These are phyloP conservation scores for Diachrysia chrysitis DNA, from an alignment of 2,888 invertebrate species.

Conservation along the genomic window DNA sequence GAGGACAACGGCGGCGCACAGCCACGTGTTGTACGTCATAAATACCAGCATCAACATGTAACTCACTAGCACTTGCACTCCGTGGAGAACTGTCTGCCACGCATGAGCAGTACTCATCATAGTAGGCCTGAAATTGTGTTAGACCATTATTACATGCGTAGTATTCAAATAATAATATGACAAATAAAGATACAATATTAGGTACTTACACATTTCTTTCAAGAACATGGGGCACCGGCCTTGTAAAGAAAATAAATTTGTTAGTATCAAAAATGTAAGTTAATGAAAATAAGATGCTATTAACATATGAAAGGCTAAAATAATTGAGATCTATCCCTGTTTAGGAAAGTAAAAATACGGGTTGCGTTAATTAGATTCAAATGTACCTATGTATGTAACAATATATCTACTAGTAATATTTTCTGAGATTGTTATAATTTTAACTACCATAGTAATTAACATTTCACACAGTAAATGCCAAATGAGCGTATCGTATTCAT, in stretches of 20 bases:
- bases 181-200: neutral
- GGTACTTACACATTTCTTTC: conserved; percentile 85
- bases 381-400: neutral
- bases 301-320: neutral
- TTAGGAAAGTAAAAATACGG: neutral
- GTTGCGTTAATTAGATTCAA: neutral
- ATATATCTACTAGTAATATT: neutral
- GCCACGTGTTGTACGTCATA: conserved; percentile 99
- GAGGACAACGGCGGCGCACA: conserved; percentile 95
- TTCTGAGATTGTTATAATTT: neutral
- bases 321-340: neutral
- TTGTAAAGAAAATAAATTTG: conserved; percentile 68
- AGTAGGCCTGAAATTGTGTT: conserved; percentile 91
- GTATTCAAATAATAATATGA: neutral
- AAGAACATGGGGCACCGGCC: conserved; percentile 81
- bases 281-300: conserved; percentile 16
- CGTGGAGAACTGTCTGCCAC: conserved; percentile 96
- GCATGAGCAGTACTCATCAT: conserved; percentile 95
- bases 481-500: neutral
- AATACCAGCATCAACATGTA: conserved; percentile 98
- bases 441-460: neutral
- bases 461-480: neutral
- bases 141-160: neutral
- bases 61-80: conserved; percentile 96
- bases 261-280: conserved; percentile 47